phyloP scores from a whole-genome alignment of 2,888 invertebrate species.

The Phengaris alcon region DNA sequence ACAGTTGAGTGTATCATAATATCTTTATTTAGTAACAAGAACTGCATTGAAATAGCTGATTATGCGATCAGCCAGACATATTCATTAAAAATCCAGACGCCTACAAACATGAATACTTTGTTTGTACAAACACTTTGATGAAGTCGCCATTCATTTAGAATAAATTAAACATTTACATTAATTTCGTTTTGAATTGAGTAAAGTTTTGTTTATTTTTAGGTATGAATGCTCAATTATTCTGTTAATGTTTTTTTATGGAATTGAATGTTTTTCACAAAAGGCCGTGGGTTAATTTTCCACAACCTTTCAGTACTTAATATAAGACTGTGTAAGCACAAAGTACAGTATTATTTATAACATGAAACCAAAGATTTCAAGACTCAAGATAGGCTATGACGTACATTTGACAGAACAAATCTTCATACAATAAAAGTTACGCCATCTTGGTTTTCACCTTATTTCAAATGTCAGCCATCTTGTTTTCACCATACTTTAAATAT shows the following conservation, averaged over 20 bases:
- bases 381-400: too few species aligned
- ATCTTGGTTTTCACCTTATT: too few species aligned
- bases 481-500: too few species aligned
- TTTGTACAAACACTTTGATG: neutral
- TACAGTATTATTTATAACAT: too few species aligned
- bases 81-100: constrained; percentile 7
- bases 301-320: too few species aligned
- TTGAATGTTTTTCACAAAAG: too few species aligned
- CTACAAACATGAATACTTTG: constrained; percentile 5
- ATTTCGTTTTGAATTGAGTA: neutral
- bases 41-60: neutral
- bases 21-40: neutral
- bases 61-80: neutral
- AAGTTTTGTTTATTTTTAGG: neutral
- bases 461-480: too few species aligned
- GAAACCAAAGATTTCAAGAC: too few species aligned
- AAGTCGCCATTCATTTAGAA: constrained; percentile 8
- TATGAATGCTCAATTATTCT: neutral
- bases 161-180: constrained; percentile 7
- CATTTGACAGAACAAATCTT: too few species aligned
- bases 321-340: too few species aligned
- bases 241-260: neutral
- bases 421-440: too few species aligned
- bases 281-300: too few species aligned
- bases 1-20: neutral